phyloP scores from a whole-genome alignment of 2,888 invertebrate species.

The Callosobruchus maculatus region DNA sequence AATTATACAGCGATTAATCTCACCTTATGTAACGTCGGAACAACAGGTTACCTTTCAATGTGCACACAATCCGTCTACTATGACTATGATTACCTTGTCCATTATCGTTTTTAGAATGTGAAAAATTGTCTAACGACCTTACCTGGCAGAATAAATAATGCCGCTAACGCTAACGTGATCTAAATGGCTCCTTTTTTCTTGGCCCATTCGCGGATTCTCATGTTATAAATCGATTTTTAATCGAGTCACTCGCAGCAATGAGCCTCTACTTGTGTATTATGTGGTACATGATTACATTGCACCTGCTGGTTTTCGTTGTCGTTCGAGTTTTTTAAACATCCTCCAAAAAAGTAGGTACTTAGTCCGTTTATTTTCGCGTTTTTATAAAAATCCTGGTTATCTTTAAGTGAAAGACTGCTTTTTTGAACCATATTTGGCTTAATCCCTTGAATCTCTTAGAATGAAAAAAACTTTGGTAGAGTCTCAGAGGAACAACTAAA shows the following conservation, averaged over 20 bases:
- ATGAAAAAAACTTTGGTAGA: no score
- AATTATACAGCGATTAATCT: neutral
- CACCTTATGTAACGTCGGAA: neutral
- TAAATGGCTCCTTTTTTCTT: neutral
- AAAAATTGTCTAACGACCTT: neutral
- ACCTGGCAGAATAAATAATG: neutral
- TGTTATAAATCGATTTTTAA: neutral
- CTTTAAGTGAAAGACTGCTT: no score
- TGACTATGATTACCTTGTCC: neutral
- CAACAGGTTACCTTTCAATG: neutral
- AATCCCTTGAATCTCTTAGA: no score
- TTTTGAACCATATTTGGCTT: no score
- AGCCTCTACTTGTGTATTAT: neutral
- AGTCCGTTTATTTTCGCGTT: no score
- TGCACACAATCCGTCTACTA: neutral
- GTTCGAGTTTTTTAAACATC: no score
- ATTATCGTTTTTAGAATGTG: neutral
- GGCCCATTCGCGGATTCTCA: neutral
- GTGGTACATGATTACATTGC: neutral
- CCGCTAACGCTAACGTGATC: neutral
- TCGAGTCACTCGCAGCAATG: neutral
- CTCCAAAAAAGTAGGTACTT: no score
- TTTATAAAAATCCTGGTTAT: no score
- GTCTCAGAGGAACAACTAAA: no score
- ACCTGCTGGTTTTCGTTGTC: neutral